A percentile compares a stretch with the other conserved stretches of the same genome.
These are phyloP conservation scores for Hydra vulgaris DNA, from an alignment of 30 jellyfish, hydroid and myxozoan genomes.

Conservation along the genomic window DNA sequence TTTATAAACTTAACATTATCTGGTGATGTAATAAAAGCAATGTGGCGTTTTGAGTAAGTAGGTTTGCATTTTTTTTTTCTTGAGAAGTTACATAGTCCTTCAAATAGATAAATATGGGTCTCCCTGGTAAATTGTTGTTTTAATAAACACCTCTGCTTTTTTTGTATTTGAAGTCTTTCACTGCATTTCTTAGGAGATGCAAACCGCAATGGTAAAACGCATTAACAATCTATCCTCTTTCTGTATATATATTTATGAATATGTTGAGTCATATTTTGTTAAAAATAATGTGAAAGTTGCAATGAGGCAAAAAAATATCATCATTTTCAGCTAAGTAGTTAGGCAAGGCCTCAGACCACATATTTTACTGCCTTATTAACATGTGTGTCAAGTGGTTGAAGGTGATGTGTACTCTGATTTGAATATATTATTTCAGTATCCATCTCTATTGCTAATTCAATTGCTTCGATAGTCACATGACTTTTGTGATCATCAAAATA, in stretches of 20 bases:
- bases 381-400: neutral
- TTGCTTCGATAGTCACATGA: neutral
- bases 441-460: neutral
- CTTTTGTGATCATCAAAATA: neutral
- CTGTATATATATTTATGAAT: too few relatives aligned
- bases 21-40: neutral
- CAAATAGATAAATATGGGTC: neutral
- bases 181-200: neutral
- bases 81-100: neutral
- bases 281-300: neutral
- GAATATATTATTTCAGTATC: neutral
- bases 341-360: neutral
- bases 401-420: neutral
- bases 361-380: neutral
- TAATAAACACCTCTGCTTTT: neutral
- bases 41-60: neutral
- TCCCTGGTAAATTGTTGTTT: neutral
- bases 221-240: neutral
- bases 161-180: neutral
- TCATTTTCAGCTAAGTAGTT: neutral
- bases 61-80: neutral
- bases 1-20: too few relatives aligned
- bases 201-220: neutral
- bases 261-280: neutral
- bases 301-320: neutral